Base-by-base conservation (phyloP, 1,140 invertebrate genomes). In the Potamilus streckersoni region DNA sequence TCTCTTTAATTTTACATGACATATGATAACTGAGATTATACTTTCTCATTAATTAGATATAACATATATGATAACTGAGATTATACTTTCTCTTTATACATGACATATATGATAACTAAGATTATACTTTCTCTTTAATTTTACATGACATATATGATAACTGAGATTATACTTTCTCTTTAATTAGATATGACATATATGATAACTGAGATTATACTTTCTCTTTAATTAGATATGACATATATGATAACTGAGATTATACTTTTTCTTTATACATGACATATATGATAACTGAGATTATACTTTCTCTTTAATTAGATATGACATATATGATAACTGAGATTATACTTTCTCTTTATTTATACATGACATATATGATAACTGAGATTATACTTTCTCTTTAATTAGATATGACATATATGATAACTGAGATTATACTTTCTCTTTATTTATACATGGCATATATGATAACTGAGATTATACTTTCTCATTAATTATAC, bases 1-100 rank as follows among this genome's bases (percentile, higher is more conserved):
- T 69, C 17, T n/a, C 65, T 73, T 68, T 27, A 57, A 58, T 56
- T 72, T n/a, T 82, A 80, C 15, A 81, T 93, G 92, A 89, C 92
- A 19, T n/a, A n/a, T n/a, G n/a, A n/a, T n/a, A n/a, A n/a, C n/a
- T n/a, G 6, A 20, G 58, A 67, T 20, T 19, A 17, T 3, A 15
- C 16, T 57, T 71, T 69, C 17, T n/a, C 65, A 71, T 68, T 27
- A 57, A 58, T 56, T 72, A n/a, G n/a, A n/a, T n/a, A n/a, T n/a
- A n/a, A n/a, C n/a, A n/a, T n/a, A n/a, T n/a, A n/a, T n/a, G n/a
- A n/a, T n/a, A n/a, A n/a, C n/a, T n/a, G 6, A 20, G 58, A 67
- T 20, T 19, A 17, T 3, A 15, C 16, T 57, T 71, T 69, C 17
- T n/a, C 65, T 73, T 68, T 27, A 57, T 82, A 80, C 15, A 81